Conservation (phyloP, 2,113 vertebrate species). For the Zosterops japonicus region DNA sequence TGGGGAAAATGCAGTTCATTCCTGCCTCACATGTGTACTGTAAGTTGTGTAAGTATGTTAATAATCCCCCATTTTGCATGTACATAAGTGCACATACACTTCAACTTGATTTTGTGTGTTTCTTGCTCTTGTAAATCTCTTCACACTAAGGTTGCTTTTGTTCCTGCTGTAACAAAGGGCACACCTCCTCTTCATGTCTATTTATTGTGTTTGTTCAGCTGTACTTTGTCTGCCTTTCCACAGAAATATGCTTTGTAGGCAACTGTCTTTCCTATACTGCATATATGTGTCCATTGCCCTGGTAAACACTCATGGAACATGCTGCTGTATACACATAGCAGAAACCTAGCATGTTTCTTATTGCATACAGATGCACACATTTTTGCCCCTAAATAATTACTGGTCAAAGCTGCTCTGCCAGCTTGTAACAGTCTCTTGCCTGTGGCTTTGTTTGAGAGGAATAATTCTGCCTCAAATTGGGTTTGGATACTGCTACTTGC, state of each 20-base stretch:
- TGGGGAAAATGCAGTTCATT: not conserved
- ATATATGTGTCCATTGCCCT: fast-evolving
- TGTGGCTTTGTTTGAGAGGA: constrained; percentile 38
- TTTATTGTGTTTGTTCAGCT: not conserved
- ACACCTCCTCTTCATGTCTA: not conserved
- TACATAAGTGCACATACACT: not conserved
- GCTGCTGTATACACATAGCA: not conserved
- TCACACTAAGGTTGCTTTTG: not conserved
- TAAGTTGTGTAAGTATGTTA: not conserved
- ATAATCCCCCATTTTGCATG: not conserved
- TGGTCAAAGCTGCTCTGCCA: not conserved
- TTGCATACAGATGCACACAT: not conserved
- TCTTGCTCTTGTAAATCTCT: not conserved
- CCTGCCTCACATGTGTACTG: not conserved
- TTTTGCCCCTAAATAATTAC: constrained; percentile 3
- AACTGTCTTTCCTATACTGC: not conserved
- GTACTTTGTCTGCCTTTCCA: not conserved
- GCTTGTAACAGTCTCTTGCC: not conserved
- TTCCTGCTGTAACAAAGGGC: not conserved
- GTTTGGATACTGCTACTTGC: constrained; percentile 6
- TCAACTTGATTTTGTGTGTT: not conserved
- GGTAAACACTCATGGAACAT: not conserved
- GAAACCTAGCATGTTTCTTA: not conserved
- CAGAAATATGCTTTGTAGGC: not conserved
- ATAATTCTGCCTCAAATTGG: not conserved